Conservation (phyloP, 2,888 invertebrate genomes). For the Trissonchulus sp. region DNA sequence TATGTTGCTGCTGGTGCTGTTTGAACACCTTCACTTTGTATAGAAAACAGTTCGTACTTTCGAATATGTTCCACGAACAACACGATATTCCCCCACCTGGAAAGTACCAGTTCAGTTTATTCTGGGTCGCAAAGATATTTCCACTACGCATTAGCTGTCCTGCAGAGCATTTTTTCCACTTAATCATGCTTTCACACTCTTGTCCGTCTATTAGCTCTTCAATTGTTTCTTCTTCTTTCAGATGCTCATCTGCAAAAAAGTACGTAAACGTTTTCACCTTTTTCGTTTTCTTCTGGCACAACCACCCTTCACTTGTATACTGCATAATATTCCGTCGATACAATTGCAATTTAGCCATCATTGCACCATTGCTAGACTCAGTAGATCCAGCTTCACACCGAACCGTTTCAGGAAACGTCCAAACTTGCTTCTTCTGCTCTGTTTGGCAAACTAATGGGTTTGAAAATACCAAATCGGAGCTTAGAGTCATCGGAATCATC, state of each 20-base stretch:
- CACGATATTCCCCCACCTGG: neutral
- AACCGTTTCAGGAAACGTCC: neutral
- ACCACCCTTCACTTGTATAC: neutral
- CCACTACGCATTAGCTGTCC: neutral
- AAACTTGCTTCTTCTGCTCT: neutral
- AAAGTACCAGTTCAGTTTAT: neutral
- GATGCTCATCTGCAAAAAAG: too few species aligned
- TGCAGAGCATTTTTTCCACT: neutral
- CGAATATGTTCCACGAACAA: neutral
- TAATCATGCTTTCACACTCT: slow-evolving; percentile 2
- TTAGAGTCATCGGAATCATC: too few species aligned
- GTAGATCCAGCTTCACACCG: neutral
- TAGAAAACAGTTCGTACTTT: neutral
- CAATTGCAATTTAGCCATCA: neutral
- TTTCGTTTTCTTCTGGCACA: neutral
- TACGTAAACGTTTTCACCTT: slow-evolving; percentile 4
- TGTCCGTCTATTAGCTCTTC: neutral
- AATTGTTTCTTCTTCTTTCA: neutral
- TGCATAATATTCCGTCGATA: slow-evolving; percentile 10
- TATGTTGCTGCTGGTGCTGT: slow-evolving; percentile 10
- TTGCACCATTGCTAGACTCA: neutral
- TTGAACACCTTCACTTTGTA: neutral
- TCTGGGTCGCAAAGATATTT: neutral
- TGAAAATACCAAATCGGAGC: too few species aligned
- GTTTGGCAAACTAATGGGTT: neutral